Evolutionary conservation across 2,113 vertebrate genomes (phyloP).

Genomic region (Rhinogobius similis): DNA sequence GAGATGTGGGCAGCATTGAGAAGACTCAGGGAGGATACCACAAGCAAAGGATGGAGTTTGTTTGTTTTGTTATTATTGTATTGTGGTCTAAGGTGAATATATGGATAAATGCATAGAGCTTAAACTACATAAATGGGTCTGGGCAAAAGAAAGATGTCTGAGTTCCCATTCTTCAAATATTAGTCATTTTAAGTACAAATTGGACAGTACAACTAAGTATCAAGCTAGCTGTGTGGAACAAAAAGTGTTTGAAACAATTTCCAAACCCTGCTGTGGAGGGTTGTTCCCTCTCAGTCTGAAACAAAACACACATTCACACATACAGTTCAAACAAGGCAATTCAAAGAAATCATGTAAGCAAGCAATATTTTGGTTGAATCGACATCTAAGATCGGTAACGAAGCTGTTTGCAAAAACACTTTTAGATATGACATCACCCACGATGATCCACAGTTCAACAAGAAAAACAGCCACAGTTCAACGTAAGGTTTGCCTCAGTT

Average conservation of each 20-base stretch:
- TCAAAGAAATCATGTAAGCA: background rate
- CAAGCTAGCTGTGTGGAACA: too few species aligned
- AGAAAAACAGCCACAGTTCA: background rate
- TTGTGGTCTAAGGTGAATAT: too few species aligned
- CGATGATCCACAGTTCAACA: background rate
- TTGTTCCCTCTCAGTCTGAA: background rate
- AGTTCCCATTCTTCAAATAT: background rate
- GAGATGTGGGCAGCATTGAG: conserved; percentile 32
- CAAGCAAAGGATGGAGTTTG: background rate
- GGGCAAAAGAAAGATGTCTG: background rate
- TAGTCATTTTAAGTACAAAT: background rate
- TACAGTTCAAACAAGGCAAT: background rate
- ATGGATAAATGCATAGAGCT: too few species aligned
- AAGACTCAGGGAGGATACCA: conserved; percentile 6
- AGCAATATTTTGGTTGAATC: background rate
- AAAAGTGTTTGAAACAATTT: too few species aligned
- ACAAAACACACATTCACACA: background rate
- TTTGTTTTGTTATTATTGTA: too few species aligned
- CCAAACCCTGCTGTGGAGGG: background rate
- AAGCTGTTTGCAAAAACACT: background rate
- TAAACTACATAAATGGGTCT: too few species aligned
- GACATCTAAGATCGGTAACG: background rate
- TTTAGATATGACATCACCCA: background rate
- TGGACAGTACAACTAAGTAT: too few species aligned
- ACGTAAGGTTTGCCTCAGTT: background rate